Evolutionary conservation across 2,888 invertebrate genomes (phyloP).

Genomic region (Theodoxus fluviatilis): DNA sequence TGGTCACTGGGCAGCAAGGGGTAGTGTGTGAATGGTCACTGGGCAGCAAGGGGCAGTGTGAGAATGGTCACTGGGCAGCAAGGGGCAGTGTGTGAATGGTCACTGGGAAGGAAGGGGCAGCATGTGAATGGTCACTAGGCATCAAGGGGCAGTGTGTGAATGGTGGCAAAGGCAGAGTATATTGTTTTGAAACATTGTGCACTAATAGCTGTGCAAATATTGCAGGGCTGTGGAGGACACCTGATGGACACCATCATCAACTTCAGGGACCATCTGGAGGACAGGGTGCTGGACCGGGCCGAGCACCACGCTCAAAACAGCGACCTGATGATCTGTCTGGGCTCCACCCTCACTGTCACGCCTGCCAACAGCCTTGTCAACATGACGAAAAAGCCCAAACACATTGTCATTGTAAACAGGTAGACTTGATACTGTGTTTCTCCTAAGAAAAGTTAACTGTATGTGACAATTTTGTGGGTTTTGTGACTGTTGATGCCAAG

Average conservation of each 20-base stretch:
- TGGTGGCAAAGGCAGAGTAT: too few relatives aligned
- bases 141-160: too few relatives aligned
- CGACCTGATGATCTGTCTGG: slow-evolving; percentile 60
- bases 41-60: too few relatives aligned
- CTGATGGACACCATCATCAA: slow-evolving; percentile 61
- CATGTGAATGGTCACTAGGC: too few relatives aligned
- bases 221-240: slow-evolving; percentile 50
- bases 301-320: slow-evolving; percentile 36
- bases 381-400: slow-evolving; percentile 39
- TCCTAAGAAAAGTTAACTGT: not conserved
- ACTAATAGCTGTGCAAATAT: slow-evolving; percentile 11
- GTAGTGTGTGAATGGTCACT: too few relatives aligned
- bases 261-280: slow-evolving; percentile 56
- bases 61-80: too few relatives aligned
- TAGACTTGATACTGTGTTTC: slow-evolving; percentile 26
- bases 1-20: too few relatives aligned
- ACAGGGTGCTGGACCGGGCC: slow-evolving; percentile 46
- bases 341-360: slow-evolving; percentile 58
- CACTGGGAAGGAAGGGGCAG: not conserved
- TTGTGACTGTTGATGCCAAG: not conserved
- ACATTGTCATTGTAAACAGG: slow-evolving; percentile 56
- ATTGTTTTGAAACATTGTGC: too few relatives aligned
- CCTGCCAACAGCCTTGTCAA: slow-evolving; percentile 57
- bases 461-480: not conserved
- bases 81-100: too few relatives aligned